A percentile compares a stretch with the other conserved stretches of the same genome.
Evolutionary conservation across 1,140 invertebrate species (phyloP).

Genomic region (Andrena cerasifolii): DNA sequence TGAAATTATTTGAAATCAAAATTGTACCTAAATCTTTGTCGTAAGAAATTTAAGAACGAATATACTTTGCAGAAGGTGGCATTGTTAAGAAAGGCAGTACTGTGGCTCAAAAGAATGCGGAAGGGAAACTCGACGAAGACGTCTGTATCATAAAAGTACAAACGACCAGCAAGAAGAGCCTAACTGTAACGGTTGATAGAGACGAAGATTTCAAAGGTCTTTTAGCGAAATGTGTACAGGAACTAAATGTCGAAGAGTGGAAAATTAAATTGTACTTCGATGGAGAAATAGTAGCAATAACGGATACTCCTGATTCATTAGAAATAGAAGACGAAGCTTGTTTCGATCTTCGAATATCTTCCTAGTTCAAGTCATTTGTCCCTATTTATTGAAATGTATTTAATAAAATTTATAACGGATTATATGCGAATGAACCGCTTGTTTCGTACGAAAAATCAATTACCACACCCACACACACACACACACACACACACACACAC

Average conservation of each 20-base stretch:
- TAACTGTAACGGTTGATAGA: slow-evolving; percentile 63
- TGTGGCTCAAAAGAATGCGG: slow-evolving; percentile 8
- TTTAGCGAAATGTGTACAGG: slow-evolving; percentile 62
- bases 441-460: background rate
- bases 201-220: slow-evolving; percentile 68
- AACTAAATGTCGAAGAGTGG: slow-evolving; percentile 64
- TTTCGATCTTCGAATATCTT: slow-evolving; percentile 69
- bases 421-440: background rate
- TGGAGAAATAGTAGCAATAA: slow-evolving; percentile 71
- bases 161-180: slow-evolving; percentile 65
- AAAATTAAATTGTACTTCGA: slow-evolving; percentile 78
- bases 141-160: slow-evolving; percentile 76
- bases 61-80: slow-evolving; percentile 72
- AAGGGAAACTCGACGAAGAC: slow-evolving; percentile 29
- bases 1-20: background rate
- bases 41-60: background rate
- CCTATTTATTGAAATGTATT: slow-evolving; percentile 9
- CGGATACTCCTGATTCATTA: slow-evolving; percentile 76
- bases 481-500: no score
- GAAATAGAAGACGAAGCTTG: slow-evolving; percentile 79
- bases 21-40: slow-evolving; percentile 6
- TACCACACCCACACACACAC: no score
- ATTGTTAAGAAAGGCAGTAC: slow-evolving; percentile 60
- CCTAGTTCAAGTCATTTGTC: background rate
- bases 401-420: background rate